A percentile compares a stretch with the other conserved stretches of the same genome.
Evolutionary conservation across 2,113 vertebrate species (phyloP).

Genomic region (Vimba vimba): DNA sequence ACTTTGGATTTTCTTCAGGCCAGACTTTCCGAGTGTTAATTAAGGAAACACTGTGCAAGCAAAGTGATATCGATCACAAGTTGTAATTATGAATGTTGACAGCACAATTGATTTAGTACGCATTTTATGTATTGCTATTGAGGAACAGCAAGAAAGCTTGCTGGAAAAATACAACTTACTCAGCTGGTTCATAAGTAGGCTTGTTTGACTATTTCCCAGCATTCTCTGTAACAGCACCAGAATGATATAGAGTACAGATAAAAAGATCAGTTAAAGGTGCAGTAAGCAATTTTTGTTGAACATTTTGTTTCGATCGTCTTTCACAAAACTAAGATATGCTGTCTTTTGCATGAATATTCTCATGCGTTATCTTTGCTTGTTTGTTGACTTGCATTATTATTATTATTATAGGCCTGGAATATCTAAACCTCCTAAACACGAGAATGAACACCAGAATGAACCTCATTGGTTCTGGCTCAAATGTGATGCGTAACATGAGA

Average conservation of each 20-base stretch:
- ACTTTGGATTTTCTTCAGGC: not conserved
- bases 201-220: not conserved
- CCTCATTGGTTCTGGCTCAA: too few species aligned
- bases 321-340: too few species aligned
- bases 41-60: not conserved
- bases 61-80: slow-evolving; percentile 2
- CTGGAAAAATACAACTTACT: not conserved
- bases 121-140: not conserved
- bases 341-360: too few species aligned
- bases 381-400: too few species aligned
- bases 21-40: not conserved
- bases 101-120: not conserved
- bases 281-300: too few species aligned
- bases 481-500: too few species aligned
- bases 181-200: not conserved
- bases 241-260: not conserved
- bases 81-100: not conserved
- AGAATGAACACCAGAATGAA: too few species aligned
- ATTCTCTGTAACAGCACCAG: not conserved
- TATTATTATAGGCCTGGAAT: too few species aligned
- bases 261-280: too few species aligned
- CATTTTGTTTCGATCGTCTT: too few species aligned
- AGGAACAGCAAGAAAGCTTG: not conserved
- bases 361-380: too few species aligned
- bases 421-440: too few species aligned